phyloP scores from a whole-genome alignment of 2,888 invertebrate genomes.

The Lissonota sp. region DNA sequence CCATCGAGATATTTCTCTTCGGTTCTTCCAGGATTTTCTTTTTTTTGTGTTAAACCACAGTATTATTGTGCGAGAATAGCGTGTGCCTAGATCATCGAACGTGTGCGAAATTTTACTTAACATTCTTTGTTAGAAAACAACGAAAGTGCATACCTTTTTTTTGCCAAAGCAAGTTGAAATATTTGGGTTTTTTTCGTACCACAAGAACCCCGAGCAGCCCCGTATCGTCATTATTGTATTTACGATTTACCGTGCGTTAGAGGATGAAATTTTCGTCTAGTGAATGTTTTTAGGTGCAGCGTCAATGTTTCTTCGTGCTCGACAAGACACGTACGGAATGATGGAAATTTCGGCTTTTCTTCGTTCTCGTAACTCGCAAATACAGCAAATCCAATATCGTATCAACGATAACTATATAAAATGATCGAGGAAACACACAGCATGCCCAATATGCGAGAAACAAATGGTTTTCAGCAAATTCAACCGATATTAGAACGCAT shows the following conservation, averaged over 20 bases:
- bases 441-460: conserved; percentile 57
- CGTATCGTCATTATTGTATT: conserved; percentile 25
- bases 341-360: conserved; percentile 7
- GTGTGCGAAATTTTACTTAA: conserved; percentile 5
- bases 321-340: not conserved
- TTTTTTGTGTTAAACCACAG: no score
- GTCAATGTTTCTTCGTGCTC: not conserved
- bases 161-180: conserved; percentile 46
- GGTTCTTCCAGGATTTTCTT: no score
- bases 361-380: conserved; percentile 16
- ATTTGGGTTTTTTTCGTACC: conserved; percentile 24
- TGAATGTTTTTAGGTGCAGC: not conserved
- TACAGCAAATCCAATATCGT: conserved; percentile 36
- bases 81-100: not conserved
- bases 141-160: conserved; percentile 57
- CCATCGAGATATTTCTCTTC: no score
- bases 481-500: conserved; percentile 39
- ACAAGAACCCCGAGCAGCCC: conserved; percentile 5
- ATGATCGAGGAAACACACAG: conserved; percentile 51
- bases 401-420: conserved; percentile 36
- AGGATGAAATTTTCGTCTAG: no score
- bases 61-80: no score
- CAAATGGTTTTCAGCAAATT: conserved; percentile 35
- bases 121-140: conserved; percentile 20
- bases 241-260: no score